Evolutionary conservation across 2,888 invertebrate genomes (phyloP), one percentile per base, ranked within the genome.

Genomic region (Crepidodera aurea): DNA sequence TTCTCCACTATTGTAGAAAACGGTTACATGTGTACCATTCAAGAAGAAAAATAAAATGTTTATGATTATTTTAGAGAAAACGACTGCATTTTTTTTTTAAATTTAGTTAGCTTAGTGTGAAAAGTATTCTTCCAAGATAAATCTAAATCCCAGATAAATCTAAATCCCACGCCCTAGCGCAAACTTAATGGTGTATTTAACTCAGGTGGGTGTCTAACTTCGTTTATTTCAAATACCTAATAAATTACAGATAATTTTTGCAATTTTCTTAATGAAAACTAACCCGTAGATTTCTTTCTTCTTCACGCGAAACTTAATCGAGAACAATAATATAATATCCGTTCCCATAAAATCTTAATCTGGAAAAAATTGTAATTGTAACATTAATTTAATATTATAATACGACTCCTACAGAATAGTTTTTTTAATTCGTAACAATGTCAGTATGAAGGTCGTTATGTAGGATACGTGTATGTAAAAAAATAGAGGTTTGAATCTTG

Each of bases 391-490:
- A 42, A 10, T 42, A 10, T 15, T 12, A 42, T 16, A 32, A 32
- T 42, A 10, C 12, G 18, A 42, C 42, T 16, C 42, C 42, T 42
- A 42, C 42, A 16, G 42, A n/a, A n/a, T 18, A 19, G 13, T 22
- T 39, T 42, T 39, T 42, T 18, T 42, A 42, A 42, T 42, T 42
- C 42, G 18, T 19, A 42, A 19, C 42, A 42, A 15, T 42, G 42
- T 42, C 42, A 19, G 13, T 19, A 19, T 18, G 42, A 42, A 42
- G 42, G 42, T 42, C 42, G n/a, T 42, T 42, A 42, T 42, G 42
- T 42, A 19, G 42, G 42, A 42, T 42, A 42, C 18, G 1, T 42
- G 6, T 19, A 16, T 3, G 13, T 42, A 42, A 18, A 42, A 42
- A 42, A 42, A 16, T 10, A 42, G 6, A 16, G 8, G 19, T 18